A percentile compares a stretch with the other conserved stretches of the same genome.
Evolutionary conservation across 2,113 vertebrate species (phyloP).

Genomic region (Circaetus cinerascens): DNA sequence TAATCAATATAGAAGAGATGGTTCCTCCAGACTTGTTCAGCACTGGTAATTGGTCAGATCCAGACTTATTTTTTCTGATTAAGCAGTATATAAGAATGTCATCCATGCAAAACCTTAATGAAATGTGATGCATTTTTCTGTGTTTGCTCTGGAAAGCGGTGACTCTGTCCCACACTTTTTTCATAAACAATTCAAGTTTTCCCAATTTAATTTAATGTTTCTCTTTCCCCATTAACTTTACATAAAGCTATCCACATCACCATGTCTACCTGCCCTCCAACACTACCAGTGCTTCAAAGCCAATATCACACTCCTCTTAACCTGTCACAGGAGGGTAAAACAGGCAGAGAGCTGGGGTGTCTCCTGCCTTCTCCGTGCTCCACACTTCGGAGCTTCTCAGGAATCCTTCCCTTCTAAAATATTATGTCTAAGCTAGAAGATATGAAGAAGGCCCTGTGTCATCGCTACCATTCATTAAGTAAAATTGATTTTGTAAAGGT

Average conservation of each 20-base stretch:
- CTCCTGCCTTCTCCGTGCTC: background rate
- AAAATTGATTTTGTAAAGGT: background rate
- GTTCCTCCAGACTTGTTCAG: background rate
- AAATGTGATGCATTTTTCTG: background rate
- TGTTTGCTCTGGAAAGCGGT: background rate
- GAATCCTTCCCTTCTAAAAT: background rate
- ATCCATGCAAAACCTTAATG: background rate
- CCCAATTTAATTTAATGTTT: background rate
- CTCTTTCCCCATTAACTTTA: background rate
- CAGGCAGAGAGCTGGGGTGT: rapidly evolving
- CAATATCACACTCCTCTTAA: background rate
- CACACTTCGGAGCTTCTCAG: rapidly evolving
- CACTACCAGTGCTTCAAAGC: background rate
- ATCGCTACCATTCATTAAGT: rapidly evolving
- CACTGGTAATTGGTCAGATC: background rate
- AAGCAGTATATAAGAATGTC: too few relatives aligned
- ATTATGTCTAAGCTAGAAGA: rapidly evolving
- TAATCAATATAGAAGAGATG: background rate
- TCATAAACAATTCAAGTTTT: background rate
- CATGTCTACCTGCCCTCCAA: background rate
- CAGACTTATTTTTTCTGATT: background rate
- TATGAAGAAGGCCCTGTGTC: rapidly evolving
- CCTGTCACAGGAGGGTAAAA: background rate
- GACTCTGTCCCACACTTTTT: background rate
- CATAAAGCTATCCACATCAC: background rate